Conservation (phyloP, 2,113 vertebrate genomes). For the Parus major region DNA sequence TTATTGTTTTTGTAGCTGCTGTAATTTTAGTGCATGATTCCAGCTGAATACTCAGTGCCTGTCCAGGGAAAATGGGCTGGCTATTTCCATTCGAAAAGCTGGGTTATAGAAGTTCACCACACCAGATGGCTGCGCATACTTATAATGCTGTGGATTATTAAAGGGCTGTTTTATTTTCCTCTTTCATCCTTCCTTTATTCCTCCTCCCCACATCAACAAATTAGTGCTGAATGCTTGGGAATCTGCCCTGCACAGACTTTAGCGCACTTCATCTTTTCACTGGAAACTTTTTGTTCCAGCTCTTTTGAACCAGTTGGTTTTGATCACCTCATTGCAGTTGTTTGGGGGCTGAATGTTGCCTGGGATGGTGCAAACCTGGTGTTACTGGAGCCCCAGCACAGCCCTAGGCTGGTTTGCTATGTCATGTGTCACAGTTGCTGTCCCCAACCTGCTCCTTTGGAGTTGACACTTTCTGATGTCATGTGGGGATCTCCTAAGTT, state of each 20-base stretch:
- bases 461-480: background rate
- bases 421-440: background rate
- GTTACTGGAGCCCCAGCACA: background rate
- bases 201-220: slow-evolving; percentile 25
- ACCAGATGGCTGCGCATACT: slow-evolving; percentile 58
- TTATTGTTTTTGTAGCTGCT: background rate
- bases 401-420: background rate
- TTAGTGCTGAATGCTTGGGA: slow-evolving; percentile 24
- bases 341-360: background rate
- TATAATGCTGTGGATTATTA: slow-evolving; percentile 64
- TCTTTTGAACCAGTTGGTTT: background rate
- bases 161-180: slow-evolving; percentile 45
- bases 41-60: background rate
- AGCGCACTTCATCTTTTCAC: background rate
- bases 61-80: background rate
- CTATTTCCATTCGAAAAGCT: slow-evolving; percentile 47
- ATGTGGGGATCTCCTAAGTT: background rate
- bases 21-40: background rate
- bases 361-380: accelerated
- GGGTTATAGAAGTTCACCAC: slow-evolving; percentile 53
- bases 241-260: background rate
- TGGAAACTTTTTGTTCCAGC: background rate
- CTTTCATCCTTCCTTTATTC: slow-evolving; percentile 54
- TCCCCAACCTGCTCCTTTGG: background rate
- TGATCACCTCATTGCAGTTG: background rate